Evolutionary conservation across 2,888 invertebrate species (phyloP).

Genomic region (Acanthacorydalis orientalis): DNA sequence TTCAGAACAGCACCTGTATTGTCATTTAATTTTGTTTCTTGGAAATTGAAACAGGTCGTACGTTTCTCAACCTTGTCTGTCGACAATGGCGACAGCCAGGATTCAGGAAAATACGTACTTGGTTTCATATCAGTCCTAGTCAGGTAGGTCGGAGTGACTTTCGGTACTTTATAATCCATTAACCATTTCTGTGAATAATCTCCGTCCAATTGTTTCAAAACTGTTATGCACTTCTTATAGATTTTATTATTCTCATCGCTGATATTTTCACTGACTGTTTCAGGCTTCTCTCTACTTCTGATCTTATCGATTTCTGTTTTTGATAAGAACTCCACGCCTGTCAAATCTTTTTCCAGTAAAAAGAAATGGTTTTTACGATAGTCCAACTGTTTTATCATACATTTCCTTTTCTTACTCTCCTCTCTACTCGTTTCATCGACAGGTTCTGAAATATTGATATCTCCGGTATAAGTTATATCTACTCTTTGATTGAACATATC

Average conservation of each 20-base stretch:
- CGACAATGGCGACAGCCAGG: background rate
- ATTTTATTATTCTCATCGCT: background rate
- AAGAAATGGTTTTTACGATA: background rate
- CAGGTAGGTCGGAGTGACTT: background rate
- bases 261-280: background rate
- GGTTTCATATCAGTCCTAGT: background rate
- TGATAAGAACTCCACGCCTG: background rate
- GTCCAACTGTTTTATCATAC: background rate
- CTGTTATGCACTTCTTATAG: background rate
- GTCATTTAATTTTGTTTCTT: background rate
- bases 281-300: background rate
- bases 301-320: background rate
- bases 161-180: background rate
- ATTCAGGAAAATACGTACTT: background rate
- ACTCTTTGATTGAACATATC: too few species aligned
- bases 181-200: background rate
- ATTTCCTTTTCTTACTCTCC: too few species aligned
- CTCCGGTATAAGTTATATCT: too few species aligned
- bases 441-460: too few species aligned
- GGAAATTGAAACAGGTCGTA: too few species aligned
- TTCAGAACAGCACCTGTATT: background rate
- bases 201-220: background rate
- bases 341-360: background rate
- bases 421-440: too few species aligned
- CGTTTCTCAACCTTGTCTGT: background rate